These are phyloP conservation scores for Cebidichthys violaceus DNA, from an alignment of 2,113 vertebrate genomes.

Conservation along the genomic window DNA sequence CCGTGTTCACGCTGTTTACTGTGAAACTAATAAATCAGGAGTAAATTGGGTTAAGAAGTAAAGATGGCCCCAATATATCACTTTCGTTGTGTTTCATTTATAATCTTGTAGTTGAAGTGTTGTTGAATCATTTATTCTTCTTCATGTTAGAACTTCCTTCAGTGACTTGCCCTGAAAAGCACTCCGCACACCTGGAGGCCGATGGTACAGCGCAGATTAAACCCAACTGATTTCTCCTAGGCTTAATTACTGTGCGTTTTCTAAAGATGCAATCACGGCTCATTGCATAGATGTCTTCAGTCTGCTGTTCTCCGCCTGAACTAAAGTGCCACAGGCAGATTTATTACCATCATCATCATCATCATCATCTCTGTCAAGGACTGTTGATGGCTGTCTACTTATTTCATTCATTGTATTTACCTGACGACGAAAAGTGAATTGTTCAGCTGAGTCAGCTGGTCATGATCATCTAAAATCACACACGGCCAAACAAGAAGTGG, in stretches of 20 bases:
- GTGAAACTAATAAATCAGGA: background rate
- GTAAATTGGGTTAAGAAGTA: background rate
- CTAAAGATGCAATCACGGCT: conserved; percentile 52
- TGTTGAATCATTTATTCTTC: background rate
- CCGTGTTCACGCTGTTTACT: background rate
- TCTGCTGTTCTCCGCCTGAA: conserved; percentile 6
- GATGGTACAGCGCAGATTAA: conserved; percentile 4
- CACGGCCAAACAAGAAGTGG: conserved; percentile 15
- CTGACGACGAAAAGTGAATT: conserved; percentile 21
- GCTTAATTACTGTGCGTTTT: conserved; percentile 49
- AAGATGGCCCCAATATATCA: background rate
- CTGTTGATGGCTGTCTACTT: conserved; percentile 18
- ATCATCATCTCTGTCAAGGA: conserved; percentile 10
- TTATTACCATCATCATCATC: conserved; percentile 19
- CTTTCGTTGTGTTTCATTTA: background rate
- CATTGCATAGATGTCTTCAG: conserved; percentile 6
- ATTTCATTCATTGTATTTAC: conserved; percentile 23
- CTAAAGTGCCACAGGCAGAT: conserved; percentile 7
- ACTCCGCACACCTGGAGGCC: conserved; percentile 26
- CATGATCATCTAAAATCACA: conserved; percentile 21
- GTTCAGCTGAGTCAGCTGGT: conserved; percentile 6
- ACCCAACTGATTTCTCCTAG: conserved; percentile 36
- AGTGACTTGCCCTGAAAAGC: background rate
- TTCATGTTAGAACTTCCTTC: background rate
- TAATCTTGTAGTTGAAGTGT: background rate